Evolutionary conservation across 2,888 invertebrate genomes (phyloP), one percentile per base, ranked within the genome.

Genomic region (Callyntrura guangdongensis): DNA sequence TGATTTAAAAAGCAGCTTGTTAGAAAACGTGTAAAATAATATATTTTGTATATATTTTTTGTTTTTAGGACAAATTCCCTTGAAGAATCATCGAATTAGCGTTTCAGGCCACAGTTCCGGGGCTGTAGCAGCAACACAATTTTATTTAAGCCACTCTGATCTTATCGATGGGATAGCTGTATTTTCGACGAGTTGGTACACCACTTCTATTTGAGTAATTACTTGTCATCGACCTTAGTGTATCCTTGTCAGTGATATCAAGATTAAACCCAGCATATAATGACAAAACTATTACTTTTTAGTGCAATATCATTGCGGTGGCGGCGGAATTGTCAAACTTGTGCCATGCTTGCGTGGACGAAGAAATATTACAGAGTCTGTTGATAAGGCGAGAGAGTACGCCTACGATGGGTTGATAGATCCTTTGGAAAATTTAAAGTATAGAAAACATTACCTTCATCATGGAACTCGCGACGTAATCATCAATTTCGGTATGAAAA

Each of bases 251-350:
- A 53, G 36, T 20, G n/a, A n/a, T n/a, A n/a, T n/a, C n/a, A n/a
- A n/a, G n/a, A n/a, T n/a, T n/a, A n/a, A n/a, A n/a, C n/a, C n/a
- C n/a, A n/a, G n/a, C 22, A 20, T 81, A 14, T 20, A 12, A 12
- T 81, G 12, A 64, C 14, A 12, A 36, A 36, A 27, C 2, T 27
- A 36, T 36, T 4, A 17, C 20, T 61, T 61, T 36, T 12, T 25
- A 92, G 92, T 92, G 86, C 91, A 89, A 47, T 92, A 92, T 84
- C 89, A 89, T n/a, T 92, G 92, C 67, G 92, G 91, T 8, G 87
- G 87, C 59, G 92, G 92, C 53, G 82, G 85, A 25, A n/a, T 92
- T 0, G 89, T 89, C n/a, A 92, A 77, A 1, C 53, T 92, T 14
- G 61, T 91, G 47, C 89, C 91, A 2, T 92, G 92, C 45, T 61